Evolutionary conservation across 2,888 invertebrate species (phyloP), one percentile per base, ranked within the genome.

Genomic region (Marronus borbonicus): DNA sequence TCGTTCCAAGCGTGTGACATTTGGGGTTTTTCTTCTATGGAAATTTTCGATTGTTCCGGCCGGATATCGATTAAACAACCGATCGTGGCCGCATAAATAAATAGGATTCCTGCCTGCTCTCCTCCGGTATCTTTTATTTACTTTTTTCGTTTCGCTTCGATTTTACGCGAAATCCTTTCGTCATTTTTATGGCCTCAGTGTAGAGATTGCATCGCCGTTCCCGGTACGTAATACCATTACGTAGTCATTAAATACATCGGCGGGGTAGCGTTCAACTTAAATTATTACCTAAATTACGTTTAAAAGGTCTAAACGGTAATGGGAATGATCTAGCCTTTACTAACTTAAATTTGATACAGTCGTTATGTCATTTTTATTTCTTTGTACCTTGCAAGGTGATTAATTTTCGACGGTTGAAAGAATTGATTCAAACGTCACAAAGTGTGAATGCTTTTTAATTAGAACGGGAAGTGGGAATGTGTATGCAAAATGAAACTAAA

Each of bases 41-140:
- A 68, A 68, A 68, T 49, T 50, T 49, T 50, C 68, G 68, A 68
- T 68, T 68, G 68, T 68, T 50, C 50, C 49, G 20, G 28, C 39
- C 24, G 31, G 24, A 24, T 68, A 68, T 50, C 24, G 49, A 50
- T 50, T 49, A 28, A 49, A 50, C 49, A 50, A 50, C n/a, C 68
- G 17, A 55, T 55, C 7, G 50, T 28, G 50, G 50, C 10, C 31
- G 28, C 68, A 68, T 68, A 68, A 68, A 49, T 68, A 68, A 68
- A 68, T 68, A 68, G 68, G 14, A 0, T 28, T 68, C 14, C 50
- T 24, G 28, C 44, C 20, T 50, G 31, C 12, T 68, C 28, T 12
- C 55, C 4, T 17, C 20, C 20, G 14, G 12, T 31, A 28, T 62
- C n/a, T 20, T 62, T 62, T n/a, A 31, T 28, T 62, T 31, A 14